Conservation (phyloP, 2,113 vertebrate genomes). For the Coregonus clupeaformis region DNA sequence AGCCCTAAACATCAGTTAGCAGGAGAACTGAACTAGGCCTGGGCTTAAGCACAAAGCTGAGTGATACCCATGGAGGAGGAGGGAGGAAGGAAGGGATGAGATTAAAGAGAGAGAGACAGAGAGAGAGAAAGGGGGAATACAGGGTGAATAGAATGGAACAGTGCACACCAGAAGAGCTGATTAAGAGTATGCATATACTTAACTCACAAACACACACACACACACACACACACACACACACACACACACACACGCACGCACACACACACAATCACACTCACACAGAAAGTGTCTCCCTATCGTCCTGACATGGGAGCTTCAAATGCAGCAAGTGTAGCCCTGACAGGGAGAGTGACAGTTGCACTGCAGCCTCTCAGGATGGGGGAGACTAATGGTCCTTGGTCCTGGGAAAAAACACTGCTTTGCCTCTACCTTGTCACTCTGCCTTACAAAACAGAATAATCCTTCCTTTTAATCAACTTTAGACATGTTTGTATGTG, state of each 20-base stretch:
- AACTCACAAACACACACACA: not conserved
- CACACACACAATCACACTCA: too few species aligned
- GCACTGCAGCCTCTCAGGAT: not conserved
- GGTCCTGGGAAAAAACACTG: constrained; percentile 1
- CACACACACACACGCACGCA: not conserved
- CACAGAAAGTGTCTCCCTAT: not conserved
- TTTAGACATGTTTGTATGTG: constrained; percentile 5
- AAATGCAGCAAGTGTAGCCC: not conserved
- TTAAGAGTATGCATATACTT: not conserved
- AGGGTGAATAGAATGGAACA: not conserved
- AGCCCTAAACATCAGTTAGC: not conserved
- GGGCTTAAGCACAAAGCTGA: not conserved
- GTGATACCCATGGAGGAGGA: not conserved
- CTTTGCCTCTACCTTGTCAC: not conserved
- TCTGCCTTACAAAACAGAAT: constrained; percentile 11
- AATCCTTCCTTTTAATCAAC: not conserved
- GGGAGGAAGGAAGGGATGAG: not conserved
- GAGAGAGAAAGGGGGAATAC: not conserved
- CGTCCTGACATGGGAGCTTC: constrained; percentile 4
- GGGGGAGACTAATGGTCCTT: constrained; percentile 1
- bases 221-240: constrained; percentile 5
- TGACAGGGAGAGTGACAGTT: too few species aligned
- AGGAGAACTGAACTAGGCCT: not conserved
- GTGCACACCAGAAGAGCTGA: not conserved
- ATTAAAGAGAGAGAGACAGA: not conserved